Conservation (phyloP, 2,113 vertebrate genomes). For the Oncorhynchus tshawytscha region DNA sequence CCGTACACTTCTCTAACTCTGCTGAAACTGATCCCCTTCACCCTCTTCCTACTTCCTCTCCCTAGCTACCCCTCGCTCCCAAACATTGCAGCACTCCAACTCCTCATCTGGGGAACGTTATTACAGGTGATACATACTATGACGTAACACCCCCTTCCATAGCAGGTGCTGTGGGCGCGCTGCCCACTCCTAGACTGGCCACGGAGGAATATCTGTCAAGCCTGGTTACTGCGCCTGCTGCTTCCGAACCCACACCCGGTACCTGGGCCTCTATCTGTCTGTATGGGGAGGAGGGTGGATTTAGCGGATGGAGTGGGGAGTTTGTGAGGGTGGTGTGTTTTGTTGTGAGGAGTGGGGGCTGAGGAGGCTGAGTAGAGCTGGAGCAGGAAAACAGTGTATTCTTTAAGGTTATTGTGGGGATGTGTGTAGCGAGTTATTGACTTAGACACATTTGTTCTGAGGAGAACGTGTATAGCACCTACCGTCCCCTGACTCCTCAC, state of each 20-base stretch:
- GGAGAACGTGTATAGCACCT: neutral
- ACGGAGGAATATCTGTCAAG: constrained; percentile 72
- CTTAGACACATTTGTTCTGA: constrained; percentile 13
- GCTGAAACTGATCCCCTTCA: constrained; percentile 29
- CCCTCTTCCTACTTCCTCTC: constrained; percentile 2
- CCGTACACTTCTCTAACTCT: constrained; percentile 36
- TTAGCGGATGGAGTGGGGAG: neutral
- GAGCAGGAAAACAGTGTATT: constrained; percentile 28
- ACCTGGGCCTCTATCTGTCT: too few relatives aligned
- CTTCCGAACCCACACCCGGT: constrained; percentile 30
- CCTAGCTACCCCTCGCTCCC: constrained; percentile 3
- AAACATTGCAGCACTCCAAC: constrained; percentile 16
- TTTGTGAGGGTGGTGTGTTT: constrained; percentile 1
- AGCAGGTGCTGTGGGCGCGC: constrained; percentile 63
- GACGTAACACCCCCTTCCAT: constrained; percentile 48
- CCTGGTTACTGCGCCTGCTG: constrained; percentile 57
- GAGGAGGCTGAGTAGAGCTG: constrained; percentile 30
- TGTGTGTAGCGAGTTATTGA: constrained; percentile 34
- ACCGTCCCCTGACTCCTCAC: neutral
- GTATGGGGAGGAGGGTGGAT: too few relatives aligned
- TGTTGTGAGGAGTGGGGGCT: constrained; percentile 18
- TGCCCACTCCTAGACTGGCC: constrained; percentile 62
- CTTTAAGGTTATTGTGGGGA: constrained; percentile 18
- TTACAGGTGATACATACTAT: constrained; percentile 57
- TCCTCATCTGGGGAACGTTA: constrained; percentile 42